Conservation (phyloP, 2,113 vertebrate genomes). For the Meles meles region DNA sequence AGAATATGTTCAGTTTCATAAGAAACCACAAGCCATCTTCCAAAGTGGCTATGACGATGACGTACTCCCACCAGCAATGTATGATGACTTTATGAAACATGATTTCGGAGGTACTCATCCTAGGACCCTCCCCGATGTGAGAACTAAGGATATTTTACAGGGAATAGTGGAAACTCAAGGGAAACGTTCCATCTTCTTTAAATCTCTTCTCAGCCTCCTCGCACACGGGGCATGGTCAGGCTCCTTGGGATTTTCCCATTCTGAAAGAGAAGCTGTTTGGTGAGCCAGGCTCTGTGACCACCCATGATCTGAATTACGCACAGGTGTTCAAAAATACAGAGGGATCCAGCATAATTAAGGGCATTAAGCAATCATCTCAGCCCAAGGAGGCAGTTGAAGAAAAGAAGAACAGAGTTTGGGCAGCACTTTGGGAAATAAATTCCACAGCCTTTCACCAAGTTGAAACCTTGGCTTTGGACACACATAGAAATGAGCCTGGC, state of each 20-base stretch:
- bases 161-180: background rate
- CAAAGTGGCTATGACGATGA: background rate
- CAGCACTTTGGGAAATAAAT: constrained; percentile 64
- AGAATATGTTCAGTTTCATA: background rate
- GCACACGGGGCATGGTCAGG: background rate
- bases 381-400: constrained; percentile 49
- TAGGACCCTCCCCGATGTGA: background rate
- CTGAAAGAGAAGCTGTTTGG: background rate
- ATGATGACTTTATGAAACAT: background rate
- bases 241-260: background rate
- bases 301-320: constrained; percentile 57
- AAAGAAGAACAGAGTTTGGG: constrained; percentile 44
- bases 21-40: background rate
- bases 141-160: background rate
- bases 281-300: constrained; percentile 51
- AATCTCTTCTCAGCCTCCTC: background rate
- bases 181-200: background rate
- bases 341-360: constrained; percentile 57
- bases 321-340: constrained; percentile 60
- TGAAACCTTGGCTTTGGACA: constrained; percentile 67
- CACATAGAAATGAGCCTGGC: constrained; percentile 66
- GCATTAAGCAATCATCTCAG: constrained; percentile 63
- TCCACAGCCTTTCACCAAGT: constrained; percentile 73
- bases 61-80: background rate
- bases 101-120: background rate